Evolutionary conservation across 1,140 invertebrate species (phyloP).

Genomic region (Hydropsyche tenuis): DNA sequence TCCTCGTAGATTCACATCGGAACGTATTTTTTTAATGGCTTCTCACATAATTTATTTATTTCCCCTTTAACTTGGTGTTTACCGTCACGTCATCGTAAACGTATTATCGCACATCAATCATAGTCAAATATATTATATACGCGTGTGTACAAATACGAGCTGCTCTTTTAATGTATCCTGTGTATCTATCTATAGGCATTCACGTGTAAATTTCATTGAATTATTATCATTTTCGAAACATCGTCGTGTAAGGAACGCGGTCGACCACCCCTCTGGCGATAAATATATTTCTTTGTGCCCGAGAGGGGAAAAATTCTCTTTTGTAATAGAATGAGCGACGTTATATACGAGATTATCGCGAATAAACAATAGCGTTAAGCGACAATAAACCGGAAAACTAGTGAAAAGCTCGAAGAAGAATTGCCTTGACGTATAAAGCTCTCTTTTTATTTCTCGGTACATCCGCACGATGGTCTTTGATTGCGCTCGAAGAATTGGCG

Average conservation of each 20-base stretch:
- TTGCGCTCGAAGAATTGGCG: neutral
- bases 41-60: slow-evolving; percentile 25
- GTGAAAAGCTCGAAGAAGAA: slow-evolving; percentile 1
- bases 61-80: slow-evolving; percentile 1
- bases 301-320: no score
- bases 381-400: slow-evolving; percentile 22
- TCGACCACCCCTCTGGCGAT: no score
- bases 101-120: slow-evolving; percentile 24
- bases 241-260: no score
- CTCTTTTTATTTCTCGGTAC: neutral
- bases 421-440: neutral
- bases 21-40: slow-evolving; percentile 3
- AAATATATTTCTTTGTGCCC: no score
- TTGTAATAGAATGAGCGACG: no score
- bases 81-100: slow-evolving; percentile 24
- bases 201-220: neutral
- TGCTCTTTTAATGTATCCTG: neutral
- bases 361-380: slow-evolving; percentile 8
- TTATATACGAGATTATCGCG: no score
- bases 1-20: no score
- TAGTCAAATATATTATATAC: slow-evolving; percentile 2
- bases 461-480: slow-evolving; percentile 6
- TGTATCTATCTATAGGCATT: neutral
- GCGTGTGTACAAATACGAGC: neutral
- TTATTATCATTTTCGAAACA: neutral